These are phyloP conservation scores for Cephus cinctus DNA, from an alignment of 1,140 invertebrate genomes.

Conservation along the genomic window DNA sequence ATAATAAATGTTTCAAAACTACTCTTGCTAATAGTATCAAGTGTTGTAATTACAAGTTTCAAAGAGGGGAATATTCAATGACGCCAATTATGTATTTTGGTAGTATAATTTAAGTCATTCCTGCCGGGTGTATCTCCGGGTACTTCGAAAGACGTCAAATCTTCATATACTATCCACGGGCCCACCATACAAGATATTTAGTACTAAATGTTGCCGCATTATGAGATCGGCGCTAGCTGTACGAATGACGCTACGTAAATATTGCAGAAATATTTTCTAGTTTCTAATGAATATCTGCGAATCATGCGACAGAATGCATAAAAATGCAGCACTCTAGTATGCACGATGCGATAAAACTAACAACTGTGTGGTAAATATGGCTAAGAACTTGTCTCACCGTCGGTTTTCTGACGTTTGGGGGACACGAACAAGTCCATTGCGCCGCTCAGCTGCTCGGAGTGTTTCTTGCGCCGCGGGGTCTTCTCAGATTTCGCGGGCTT, in stretches of 20 bases:
- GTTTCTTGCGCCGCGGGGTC: conserved; percentile 37
- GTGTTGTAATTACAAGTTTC: too few species aligned
- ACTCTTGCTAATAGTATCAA: too few species aligned
- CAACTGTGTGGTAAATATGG: not conserved
- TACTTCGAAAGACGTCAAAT: too few species aligned
- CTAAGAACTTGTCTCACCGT: conserved; percentile 43
- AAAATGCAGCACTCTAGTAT: conserved; percentile 23
- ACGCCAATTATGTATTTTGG: too few species aligned
- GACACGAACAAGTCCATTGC: conserved; percentile 51
- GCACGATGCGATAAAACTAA: conserved; percentile 1
- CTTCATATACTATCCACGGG: too few species aligned
- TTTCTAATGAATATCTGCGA: conserved; percentile 17
- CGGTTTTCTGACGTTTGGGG: conserved; percentile 49
- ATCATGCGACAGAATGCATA: conserved; percentile 29
- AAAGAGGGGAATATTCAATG: too few species aligned
- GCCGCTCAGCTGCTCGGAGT: conserved; percentile 32
- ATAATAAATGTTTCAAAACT: too few species aligned
- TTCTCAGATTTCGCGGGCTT: conserved; percentile 45
- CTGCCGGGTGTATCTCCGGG: too few species aligned
- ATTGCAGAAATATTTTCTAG: not conserved
- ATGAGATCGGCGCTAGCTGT: too few species aligned
- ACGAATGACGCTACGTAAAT: not conserved
- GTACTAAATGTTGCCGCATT: too few species aligned
- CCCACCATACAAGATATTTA: too few species aligned
- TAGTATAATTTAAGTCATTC: too few species aligned